These are phyloP conservation scores for Scaptomyza reducta DNA, from an alignment of 2,888 invertebrate genomes.

Conservation along the genomic window DNA sequence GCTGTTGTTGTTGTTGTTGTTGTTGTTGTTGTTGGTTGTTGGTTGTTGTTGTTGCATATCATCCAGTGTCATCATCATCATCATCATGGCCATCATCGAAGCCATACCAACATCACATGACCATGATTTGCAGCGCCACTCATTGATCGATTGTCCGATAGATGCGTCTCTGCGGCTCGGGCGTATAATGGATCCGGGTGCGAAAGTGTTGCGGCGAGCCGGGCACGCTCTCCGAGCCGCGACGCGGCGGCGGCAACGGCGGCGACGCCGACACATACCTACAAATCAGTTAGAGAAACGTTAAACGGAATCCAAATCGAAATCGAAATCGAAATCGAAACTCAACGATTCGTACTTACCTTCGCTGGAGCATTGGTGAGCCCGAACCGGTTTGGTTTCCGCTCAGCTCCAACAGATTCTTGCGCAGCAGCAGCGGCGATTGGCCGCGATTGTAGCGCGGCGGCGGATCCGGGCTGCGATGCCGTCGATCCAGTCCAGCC, in stretches of 20 bases:
- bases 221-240: constrained; percentile 89
- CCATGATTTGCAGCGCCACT: constrained; percentile 84
- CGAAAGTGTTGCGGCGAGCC: constrained; percentile 89
- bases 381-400: constrained; percentile 83
- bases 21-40: constrained; percentile 13
- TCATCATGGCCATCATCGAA: constrained; percentile 71
- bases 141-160: constrained; percentile 85
- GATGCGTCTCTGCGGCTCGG: constrained; percentile 86
- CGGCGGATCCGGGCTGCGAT: constrained; percentile 87
- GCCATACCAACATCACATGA: constrained; percentile 85
- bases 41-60: constrained; percentile 14
- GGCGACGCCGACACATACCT: constrained; percentile 85
- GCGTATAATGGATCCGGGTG: constrained; percentile 87
- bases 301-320: too few species aligned
- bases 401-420: constrained; percentile 86
- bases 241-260: constrained; percentile 84
- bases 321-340: too few species aligned
- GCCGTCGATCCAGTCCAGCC: constrained; percentile 82
- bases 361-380: constrained; percentile 86
- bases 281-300: background rate
- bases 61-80: constrained; percentile 8
- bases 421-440: constrained; percentile 86
- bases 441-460: constrained; percentile 85
- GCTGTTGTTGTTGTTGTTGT: constrained; percentile 36
- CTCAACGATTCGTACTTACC: too few species aligned